A percentile compares a stretch with the other conserved stretches of the same genome.
phyloP scores from a whole-genome alignment of 2,888 invertebrate genomes.

The Epinotia bilunana region DNA sequence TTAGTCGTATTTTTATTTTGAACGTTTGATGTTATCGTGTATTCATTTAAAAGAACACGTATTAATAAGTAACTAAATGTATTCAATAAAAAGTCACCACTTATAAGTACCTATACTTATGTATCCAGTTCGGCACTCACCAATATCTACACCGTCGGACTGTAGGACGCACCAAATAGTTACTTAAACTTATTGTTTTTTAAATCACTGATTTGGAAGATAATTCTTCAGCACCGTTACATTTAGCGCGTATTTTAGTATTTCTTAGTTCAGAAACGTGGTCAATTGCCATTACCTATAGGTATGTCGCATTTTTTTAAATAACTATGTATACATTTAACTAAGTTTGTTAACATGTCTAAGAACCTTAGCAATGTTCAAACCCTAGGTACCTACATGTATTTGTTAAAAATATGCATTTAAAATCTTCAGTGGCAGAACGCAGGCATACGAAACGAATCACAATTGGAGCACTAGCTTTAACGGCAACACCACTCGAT shows the following conservation, averaged over 20 bases:
- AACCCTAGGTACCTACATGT: neutral
- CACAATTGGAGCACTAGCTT: slow-evolving; percentile 6
- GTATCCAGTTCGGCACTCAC: too few relatives aligned
- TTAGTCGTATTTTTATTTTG: too few relatives aligned
- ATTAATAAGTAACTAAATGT: too few relatives aligned
- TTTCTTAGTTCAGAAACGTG: too few relatives aligned
- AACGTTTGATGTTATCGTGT: too few relatives aligned
- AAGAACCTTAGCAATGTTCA: neutral
- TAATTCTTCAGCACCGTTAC: neutral
- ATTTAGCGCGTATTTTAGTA: neutral
- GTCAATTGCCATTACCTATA: neutral
- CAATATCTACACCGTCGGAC: too few relatives aligned
- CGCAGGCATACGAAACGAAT: slow-evolving; percentile 1
- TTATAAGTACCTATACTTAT: too few relatives aligned
- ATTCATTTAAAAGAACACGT: too few relatives aligned
- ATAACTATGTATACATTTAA: neutral
- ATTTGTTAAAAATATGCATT: neutral
- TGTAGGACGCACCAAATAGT: too few relatives aligned
- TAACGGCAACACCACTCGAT: slow-evolving; percentile 24
- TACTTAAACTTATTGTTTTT: too few relatives aligned
- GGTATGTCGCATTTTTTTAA: neutral
- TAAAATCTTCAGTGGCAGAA: neutral
- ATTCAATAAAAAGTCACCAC: too few relatives aligned
- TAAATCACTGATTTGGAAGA: too few relatives aligned
- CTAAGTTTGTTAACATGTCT: neutral